Percentiles rank a stretch among this genome's conserved stretches.
Conservation (phyloP, 2,113 vertebrate genomes). For the Anguilla rostrata region DNA sequence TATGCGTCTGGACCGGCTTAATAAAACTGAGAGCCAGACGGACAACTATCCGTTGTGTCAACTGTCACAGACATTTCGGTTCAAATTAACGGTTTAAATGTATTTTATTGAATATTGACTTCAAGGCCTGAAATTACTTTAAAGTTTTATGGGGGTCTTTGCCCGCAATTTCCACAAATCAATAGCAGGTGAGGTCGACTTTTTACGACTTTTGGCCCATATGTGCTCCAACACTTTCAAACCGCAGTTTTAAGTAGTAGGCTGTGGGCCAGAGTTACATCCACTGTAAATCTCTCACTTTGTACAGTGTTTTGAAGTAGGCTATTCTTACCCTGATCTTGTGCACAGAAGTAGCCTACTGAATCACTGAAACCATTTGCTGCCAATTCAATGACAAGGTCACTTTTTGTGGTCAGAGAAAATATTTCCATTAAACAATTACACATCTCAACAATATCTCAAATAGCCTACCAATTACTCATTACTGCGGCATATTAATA, state of each 20-base stretch:
- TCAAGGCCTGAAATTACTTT: conserved; percentile 66
- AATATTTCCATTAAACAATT: too few species aligned
- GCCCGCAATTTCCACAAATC: conserved; percentile 58
- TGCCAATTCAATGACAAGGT: background rate
- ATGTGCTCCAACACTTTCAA: background rate
- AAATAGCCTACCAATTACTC: background rate
- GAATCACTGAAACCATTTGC: background rate
- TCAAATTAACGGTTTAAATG: conserved; percentile 63
- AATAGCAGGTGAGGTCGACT: conserved; percentile 54
- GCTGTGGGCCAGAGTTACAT: background rate
- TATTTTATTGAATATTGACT: conserved; percentile 51
- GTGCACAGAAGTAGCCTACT: background rate
- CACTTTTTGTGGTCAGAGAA: background rate
- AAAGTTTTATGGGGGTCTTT: conserved; percentile 57
- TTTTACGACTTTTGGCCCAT: conserved; percentile 58
- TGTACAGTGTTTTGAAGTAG: background rate
- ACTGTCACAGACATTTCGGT: conserved; percentile 66
- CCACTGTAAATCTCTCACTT: background rate
- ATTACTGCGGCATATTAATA: background rate
- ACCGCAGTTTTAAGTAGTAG: conserved; percentile 1
- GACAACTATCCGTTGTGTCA: conserved; percentile 58
- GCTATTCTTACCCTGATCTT: background rate
- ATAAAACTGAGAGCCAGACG: conserved; percentile 59
- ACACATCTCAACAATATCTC: too few species aligned
- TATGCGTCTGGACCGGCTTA: conserved; percentile 61